Percentiles rank a stretch among this genome's conserved stretches.
Evolutionary conservation across 1,140 invertebrate species (phyloP).

Genomic region (Helicoverpa armigera): DNA sequence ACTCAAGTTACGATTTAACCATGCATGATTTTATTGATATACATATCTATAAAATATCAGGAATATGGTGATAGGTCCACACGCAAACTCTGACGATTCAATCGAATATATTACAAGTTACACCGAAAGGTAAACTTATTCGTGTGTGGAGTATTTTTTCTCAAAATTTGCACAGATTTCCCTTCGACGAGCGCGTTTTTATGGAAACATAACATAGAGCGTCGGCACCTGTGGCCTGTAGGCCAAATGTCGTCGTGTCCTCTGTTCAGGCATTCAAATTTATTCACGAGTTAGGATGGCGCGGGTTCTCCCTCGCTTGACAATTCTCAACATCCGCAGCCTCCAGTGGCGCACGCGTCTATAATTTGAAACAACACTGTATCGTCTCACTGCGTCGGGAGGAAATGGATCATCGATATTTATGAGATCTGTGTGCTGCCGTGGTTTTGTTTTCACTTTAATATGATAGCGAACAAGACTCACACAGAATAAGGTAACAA

Average conservation of each 20-base stretch:
- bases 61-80: neutral
- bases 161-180: constrained; percentile 17
- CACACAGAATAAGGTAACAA: neutral
- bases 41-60: constrained; percentile 1
- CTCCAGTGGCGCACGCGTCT: constrained; percentile 41
- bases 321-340: constrained; percentile 45
- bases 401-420: constrained; percentile 33
- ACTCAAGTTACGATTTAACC: constrained; percentile 28
- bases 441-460: constrained; percentile 11
- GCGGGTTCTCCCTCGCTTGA: constrained; percentile 41
- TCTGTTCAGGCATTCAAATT: constrained; percentile 75
- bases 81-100: neutral
- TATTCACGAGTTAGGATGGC: constrained; percentile 69
- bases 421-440: constrained; percentile 4
- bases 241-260: constrained; percentile 64
- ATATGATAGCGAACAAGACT: neutral
- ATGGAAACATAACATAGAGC: constrained; percentile 46
- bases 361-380: constrained; percentile 48
- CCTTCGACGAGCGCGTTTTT: constrained; percentile 22
- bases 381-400: constrained; percentile 12
- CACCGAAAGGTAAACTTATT: constrained; percentile 9
- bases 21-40: constrained; percentile 29
- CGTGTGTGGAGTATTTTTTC: constrained; percentile 28
- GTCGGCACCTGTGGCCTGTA: constrained; percentile 65
- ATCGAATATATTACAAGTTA: constrained; percentile 26